phyloP scores from a whole-genome alignment of 2,888 invertebrate species.

The Glyphotaelius pellucidus region DNA sequence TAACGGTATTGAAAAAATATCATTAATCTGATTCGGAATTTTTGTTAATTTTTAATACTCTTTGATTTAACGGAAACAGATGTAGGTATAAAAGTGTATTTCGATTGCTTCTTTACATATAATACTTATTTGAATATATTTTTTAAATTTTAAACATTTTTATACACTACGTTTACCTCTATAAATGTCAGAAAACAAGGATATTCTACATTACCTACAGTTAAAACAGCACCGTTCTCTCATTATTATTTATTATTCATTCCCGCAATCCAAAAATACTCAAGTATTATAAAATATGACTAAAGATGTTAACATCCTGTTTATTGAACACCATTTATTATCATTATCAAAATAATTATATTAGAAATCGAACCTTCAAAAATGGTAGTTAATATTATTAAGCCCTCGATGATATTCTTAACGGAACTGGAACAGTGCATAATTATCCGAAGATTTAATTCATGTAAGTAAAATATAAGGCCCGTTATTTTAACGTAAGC shows the following conservation, averaged over 20 bases:
- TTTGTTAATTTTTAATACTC: not conserved
- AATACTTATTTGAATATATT: not conserved
- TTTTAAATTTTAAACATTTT: not conserved
- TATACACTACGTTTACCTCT: not conserved
- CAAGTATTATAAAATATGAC: not conserved
- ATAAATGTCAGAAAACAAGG: slow-evolving; percentile 2
- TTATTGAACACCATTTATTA: not conserved
- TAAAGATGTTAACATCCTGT: not conserved
- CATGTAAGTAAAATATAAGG: too few relatives aligned
- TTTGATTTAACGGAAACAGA: not conserved
- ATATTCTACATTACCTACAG: not conserved
- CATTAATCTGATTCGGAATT: not conserved
- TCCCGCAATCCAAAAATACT: not conserved
- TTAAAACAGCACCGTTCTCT: not conserved
- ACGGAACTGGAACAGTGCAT: too few relatives aligned
- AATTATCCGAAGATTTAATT: too few relatives aligned
- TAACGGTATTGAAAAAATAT: not conserved
- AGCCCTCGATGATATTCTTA: too few relatives aligned
- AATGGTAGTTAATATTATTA: not conserved
- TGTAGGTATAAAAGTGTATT: not conserved
- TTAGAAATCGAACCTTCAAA: not conserved
- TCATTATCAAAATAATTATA: not conserved
- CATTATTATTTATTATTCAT: not conserved
- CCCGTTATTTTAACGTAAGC: too few relatives aligned
- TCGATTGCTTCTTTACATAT: too few relatives aligned